Evolutionary conservation across 2,888 invertebrate genomes (phyloP).

Genomic region (Latheticus oryzae): DNA sequence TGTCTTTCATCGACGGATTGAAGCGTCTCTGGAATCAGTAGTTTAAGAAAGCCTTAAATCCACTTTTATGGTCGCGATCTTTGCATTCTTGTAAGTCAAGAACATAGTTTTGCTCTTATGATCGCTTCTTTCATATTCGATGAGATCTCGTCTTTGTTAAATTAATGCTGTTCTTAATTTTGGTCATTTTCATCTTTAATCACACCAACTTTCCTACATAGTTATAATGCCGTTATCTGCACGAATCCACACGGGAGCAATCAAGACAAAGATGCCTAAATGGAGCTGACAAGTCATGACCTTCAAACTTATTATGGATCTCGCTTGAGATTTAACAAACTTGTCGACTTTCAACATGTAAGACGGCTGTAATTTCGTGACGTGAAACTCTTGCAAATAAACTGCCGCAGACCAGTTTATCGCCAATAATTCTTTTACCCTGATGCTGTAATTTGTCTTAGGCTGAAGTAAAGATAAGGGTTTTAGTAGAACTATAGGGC

Average conservation of each 20-base stretch:
- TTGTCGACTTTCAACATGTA: constrained; percentile 6
- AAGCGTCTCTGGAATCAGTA: constrained; percentile 16
- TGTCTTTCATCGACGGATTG: constrained; percentile 26
- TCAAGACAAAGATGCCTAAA: constrained; percentile 18
- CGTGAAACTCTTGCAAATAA: constrained; percentile 2
- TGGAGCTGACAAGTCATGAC: constrained; percentile 22
- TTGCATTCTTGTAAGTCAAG: constrained; percentile 12
- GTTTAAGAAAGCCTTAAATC: constrained; percentile 18
- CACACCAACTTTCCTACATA: constrained; percentile 11
- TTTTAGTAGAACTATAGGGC: constrained; percentile 11
- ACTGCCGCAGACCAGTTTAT: constrained; percentile 8
- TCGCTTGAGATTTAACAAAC: constrained; percentile 24
- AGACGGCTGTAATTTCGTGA: constrained; percentile 10
- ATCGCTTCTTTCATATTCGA: constrained; percentile 20
- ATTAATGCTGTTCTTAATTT: constrained; percentile 12
- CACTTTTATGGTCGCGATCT: constrained; percentile 22
- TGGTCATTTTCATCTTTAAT: constrained; percentile 20
- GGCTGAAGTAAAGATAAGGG: constrained; percentile 8
- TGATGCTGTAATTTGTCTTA: constrained; percentile 17
- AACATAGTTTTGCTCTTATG: constrained; percentile 21
- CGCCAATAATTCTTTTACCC: constrained; percentile 17
- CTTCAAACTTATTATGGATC: constrained; percentile 23
- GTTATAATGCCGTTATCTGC: constrained; percentile 25
- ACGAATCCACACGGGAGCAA: constrained; percentile 27
- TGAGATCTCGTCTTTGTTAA: not conserved